Percentiles rank a stretch among this genome's conserved stretches.
phyloP scores from a whole-genome alignment of 2,113 vertebrate genomes.

The Callospermophilus lateralis region DNA sequence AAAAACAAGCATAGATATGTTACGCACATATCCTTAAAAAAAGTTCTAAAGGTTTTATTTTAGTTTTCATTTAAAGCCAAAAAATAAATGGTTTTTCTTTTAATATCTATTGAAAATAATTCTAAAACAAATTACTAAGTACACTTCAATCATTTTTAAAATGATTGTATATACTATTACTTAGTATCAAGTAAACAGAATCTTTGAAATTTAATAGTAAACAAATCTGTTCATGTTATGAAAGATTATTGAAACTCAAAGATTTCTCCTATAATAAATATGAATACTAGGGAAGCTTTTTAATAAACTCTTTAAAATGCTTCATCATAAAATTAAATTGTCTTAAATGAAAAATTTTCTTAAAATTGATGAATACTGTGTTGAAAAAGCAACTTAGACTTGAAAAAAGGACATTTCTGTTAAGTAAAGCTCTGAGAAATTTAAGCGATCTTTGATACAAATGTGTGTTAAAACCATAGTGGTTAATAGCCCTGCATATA shows the following conservation, averaged over 20 bases:
- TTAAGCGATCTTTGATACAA: constrained; percentile 43
- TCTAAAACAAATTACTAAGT: constrained; percentile 46
- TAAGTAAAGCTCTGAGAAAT: constrained; percentile 58
- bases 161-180: neutral
- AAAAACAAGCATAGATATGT: constrained; percentile 25
- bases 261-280: constrained; percentile 48
- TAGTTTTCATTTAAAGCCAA: constrained; percentile 50
- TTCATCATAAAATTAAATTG: neutral
- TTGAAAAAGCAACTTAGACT: neutral
- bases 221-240: neutral
- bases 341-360: constrained; percentile 33
- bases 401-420: neutral
- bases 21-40: neutral
- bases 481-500: constrained; percentile 55
- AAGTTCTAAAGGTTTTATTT: neutral
- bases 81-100: constrained; percentile 42
- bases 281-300: neutral
- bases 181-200: no score
- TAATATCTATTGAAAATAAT: constrained; percentile 50
- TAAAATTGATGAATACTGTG: constrained; percentile 14
- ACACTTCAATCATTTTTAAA: constrained; percentile 30
- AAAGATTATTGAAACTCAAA: constrained; percentile 40
- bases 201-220: no score
- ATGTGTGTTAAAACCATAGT: neutral
- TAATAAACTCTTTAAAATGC: constrained; percentile 57